Base-by-base conservation (phyloP, 2,797 vertebrate genomes). In the Crenichthys baileyi region DNA sequence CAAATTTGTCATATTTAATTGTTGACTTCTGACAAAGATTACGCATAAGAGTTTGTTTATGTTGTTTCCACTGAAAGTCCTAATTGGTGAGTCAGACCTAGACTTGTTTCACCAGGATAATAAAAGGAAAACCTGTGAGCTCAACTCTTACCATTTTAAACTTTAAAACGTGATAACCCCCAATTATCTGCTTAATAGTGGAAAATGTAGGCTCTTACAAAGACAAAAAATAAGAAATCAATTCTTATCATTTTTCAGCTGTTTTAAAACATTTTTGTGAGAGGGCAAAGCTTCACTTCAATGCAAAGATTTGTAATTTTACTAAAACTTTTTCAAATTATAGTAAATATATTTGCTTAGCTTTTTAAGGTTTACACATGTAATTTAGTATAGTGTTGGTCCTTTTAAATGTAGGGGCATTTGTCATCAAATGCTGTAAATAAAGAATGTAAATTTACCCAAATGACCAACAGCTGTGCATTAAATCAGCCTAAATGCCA, bases 341-440 rank as follows among this genome's bases (percentile, higher is more conserved):
- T 41, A 41, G 36, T 41, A 12, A 36, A 41, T 41, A 24, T 39
- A 20, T 24, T 44, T 24, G 12, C 24, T 39, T 12, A n/a, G 71
- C 5, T 20, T 22, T 48, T 56, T 24, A 1, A 44, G 31, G 36
- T 53, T 60, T 13, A 6, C 4, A 36, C 46, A 29, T n/a, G 26
- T 24, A 20, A 26, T 72, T 22, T 15, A 12, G 1, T 58, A 39
- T 72, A 73, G 0, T 74, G 76, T 77, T 58, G 24, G 3, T 24
- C n/a, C 9, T 68, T 76, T 60, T 18, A 13, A 73, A 15, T 67
- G 18, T 46, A 51, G 53, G 51, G n/a, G 75, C 71, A 60, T n/a
- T 41, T 53, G 72, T 72, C 3, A 73, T 79, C 29, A 70, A 75
- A 65, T 36, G 18, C 29, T 71, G 26, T 68, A 61, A 44, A 70